Base-by-base conservation (phyloP, 2,113 vertebrate genomes). In the Brienomyrus brachyistius region DNA sequence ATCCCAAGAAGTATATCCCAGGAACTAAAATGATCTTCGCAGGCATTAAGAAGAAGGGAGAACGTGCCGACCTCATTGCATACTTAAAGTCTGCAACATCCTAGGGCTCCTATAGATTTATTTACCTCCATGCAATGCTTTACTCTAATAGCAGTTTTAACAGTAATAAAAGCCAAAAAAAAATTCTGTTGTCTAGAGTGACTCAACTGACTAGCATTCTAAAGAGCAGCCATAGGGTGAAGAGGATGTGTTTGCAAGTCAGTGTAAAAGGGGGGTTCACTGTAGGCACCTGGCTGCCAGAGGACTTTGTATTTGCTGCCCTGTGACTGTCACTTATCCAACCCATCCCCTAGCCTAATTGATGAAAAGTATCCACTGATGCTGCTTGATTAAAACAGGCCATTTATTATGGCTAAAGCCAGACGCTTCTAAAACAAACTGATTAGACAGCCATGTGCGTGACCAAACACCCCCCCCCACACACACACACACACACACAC, bases 1-100 rank as follows among this genome's bases (percentile, higher is more conserved):
- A 98, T 90, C 96, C 97, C 40, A 97, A 97, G 95, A 98, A 98
- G 92, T 97, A 97, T 92, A 97, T 97, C 92, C 96, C 96, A 90
- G 96, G 95, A 93, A 98, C 95, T 80, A 98, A 98, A 95, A 97
- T 96, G 92, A 93, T 97, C 92, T 98, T 98, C 74, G 95, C 95
- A 90, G 96, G 97, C 59, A 96, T 97, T 93, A 97, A 97, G 94
- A 98, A 97, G 96, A 97, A 97, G 94, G 95, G 88, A 1, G 97
- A 98, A 89, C 96, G 96, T 66, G 54, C 93, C 51, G 96, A 97
- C 91, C 94, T 98, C 48, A 94, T 97, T 92, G 94, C 94, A 13
- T 98, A 97, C 91, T 94, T 98, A 66, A 98, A 97, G 92, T 94
- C 94, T 83, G 90, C 95, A 89, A 96, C 96, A 90, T 97, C 96